Evolutionary conservation across 2,113 vertebrate genomes (phyloP).

Genomic region (Procavia capensis): DNA sequence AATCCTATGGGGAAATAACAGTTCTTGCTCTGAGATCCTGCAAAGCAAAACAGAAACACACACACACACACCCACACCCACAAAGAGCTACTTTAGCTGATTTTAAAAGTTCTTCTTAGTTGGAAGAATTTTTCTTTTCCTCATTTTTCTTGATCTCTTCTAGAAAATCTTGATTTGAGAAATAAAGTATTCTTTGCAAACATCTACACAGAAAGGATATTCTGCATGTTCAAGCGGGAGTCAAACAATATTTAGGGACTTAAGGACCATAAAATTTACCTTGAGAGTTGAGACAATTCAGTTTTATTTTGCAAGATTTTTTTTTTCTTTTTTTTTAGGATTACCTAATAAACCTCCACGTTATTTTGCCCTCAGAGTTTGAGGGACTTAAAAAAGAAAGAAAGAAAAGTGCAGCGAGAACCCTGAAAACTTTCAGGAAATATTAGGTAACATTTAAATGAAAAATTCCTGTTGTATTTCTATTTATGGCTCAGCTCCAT

Average conservation of each 20-base stretch:
- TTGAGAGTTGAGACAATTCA: conserved; percentile 1
- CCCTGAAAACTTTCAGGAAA: background rate
- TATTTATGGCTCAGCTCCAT: background rate
- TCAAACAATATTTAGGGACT: background rate
- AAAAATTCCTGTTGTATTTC: background rate
- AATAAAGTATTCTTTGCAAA: background rate
- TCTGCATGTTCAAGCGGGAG: background rate
- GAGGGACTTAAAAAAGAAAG: background rate
- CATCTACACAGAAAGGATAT: background rate
- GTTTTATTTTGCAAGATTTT: conserved; percentile 27
- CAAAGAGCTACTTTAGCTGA: background rate
- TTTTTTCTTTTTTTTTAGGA: no score
- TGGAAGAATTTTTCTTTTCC: background rate
- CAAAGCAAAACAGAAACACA: background rate
- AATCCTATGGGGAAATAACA: conserved; percentile 1
- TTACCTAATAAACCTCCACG: background rate
- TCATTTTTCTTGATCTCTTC: background rate
- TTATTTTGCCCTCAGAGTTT: conserved; percentile 23
- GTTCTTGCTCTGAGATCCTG: conserved; percentile 60
- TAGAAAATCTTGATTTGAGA: background rate
- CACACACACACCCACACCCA: background rate
- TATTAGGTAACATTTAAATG: background rate
- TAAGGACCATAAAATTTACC: background rate
- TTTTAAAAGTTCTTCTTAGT: conserved; percentile 12
- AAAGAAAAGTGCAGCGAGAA: background rate